Conservation (phyloP, 2,797 vertebrate genomes). For the Rhinoraja longicauda region DNA sequence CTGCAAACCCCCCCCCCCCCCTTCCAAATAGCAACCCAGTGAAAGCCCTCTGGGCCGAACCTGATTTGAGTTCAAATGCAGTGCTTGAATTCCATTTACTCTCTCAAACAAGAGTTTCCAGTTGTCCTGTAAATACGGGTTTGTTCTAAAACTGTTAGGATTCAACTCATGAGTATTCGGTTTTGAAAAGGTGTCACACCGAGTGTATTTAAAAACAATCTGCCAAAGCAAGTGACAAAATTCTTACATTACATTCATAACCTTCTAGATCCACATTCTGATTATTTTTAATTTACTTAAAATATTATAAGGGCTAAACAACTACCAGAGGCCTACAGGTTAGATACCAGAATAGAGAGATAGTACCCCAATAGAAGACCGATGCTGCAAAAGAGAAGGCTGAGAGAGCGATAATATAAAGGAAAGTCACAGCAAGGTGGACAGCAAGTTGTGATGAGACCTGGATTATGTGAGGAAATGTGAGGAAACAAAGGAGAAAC, state of each 20-base stretch:
- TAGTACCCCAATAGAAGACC: too few relatives aligned
- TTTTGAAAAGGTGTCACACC: neutral
- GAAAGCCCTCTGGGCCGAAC: neutral
- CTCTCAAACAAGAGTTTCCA: neutral
- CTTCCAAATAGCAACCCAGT: too few relatives aligned
- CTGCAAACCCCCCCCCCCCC: too few relatives aligned
- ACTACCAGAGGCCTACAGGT: too few relatives aligned
- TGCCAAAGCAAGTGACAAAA: neutral
- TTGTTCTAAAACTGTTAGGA: neutral
- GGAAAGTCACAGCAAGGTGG: neutral
- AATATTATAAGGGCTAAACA: too few relatives aligned
- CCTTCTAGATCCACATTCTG: neutral
- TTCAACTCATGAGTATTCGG: neutral
- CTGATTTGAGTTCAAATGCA: neutral
- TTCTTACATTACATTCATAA: neutral
- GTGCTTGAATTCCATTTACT: neutral
- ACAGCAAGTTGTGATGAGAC: neutral
- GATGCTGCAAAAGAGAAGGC: too few relatives aligned
- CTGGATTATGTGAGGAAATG: neutral
- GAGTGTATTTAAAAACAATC: neutral
- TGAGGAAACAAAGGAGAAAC: neutral
- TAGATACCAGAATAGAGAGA: too few relatives aligned
- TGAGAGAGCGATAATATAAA: too few relatives aligned
- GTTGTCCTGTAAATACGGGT: too few relatives aligned
- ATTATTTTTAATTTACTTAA: too few relatives aligned